These are phyloP conservation scores for Meiosimyza platycephala DNA, from an alignment of 2,888 invertebrate species.

Conservation along the genomic window DNA sequence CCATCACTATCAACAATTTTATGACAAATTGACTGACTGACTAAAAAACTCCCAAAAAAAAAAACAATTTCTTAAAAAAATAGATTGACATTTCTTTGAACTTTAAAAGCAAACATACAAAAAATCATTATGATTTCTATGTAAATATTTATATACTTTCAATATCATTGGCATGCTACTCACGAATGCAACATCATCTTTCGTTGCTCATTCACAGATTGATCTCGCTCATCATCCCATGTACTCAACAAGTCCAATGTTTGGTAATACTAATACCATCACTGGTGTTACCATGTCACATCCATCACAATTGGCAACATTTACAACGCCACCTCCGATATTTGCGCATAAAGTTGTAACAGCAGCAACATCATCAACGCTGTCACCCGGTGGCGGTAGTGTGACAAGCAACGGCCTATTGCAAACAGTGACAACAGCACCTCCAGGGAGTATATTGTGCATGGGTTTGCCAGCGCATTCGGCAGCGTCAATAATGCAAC, in stretches of 20 bases:
- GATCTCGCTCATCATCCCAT: conserved; percentile 67
- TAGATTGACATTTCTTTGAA: no score
- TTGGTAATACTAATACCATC: conserved; percentile 60
- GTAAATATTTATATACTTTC: conserved; percentile 14
- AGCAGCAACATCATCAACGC: conserved; percentile 36
- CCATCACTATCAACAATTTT: no score
- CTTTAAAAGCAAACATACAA: no score
- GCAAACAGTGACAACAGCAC: conserved; percentile 54
- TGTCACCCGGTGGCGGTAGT: conserved; percentile 36
- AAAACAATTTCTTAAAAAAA: no score
- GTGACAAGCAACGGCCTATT: conserved; percentile 56
- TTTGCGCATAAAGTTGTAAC: conserved; percentile 65
- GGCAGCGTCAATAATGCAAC: conserved; percentile 44
- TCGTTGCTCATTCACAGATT: conserved; percentile 54
- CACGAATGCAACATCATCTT: background rate
- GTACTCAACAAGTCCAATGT: conserved; percentile 67
- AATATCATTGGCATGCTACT: background rate
- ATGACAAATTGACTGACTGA: no score
- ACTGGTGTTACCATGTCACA: conserved; percentile 68
- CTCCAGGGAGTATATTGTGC: conserved; percentile 46
- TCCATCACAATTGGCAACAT: conserved; percentile 67
- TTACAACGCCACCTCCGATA: conserved; percentile 64
- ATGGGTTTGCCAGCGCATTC: conserved; percentile 57
- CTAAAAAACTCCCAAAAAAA: no score
- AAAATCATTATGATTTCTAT: background rate